Base-by-base conservation (phyloP, 2,113 vertebrate species). In the Nibea coibor region DNA sequence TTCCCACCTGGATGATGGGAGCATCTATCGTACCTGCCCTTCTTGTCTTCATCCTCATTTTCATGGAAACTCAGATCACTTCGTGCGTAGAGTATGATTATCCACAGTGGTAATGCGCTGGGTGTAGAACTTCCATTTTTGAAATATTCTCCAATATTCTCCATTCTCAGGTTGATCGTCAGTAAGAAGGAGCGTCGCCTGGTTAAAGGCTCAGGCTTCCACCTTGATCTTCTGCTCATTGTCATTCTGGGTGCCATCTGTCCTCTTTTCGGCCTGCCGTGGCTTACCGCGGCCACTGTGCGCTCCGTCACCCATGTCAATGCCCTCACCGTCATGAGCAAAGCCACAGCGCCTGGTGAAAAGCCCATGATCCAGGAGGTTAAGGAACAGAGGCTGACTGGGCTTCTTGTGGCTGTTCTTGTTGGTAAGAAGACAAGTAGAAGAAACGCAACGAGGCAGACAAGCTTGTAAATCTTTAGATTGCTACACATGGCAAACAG, bases 51-150 rank as follows among this genome's bases (percentile, higher is more conserved):
- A 99, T 99, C 90, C 96, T 99, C 75, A 99, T 99, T 92, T 99
- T 99, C 91, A 99, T 99, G 97, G 98, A 99, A 93, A 99, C 98
- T 3, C 98, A 99, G 86, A 99, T 99, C 86, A 99, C 98, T 2
- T 97, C 97, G 98, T 99, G 93, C 94, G 98, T 95, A 43, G 28
- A 14, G 8, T 28, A 57, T 64, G 6, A 67, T 45, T 4, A 15
- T 11, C 2, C n/a, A 3, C 7, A 22, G 28, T 58, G 3, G 20
- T 42, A 6, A 65, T 22, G 14, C 7, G 63, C 19, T n/a, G 16
- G 17, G 0, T 64, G 19, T 47, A 7, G 19, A 39, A 39, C 35
- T 59, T 63, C 2, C n/a, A 57, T 0, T n/a, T 67, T 50, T 45
- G 5, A 1, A 7, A 11, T 17, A 0, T 47, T 39, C 12, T 5